These are phyloP conservation scores for Chamaea fasciata DNA, from an alignment of 2,113 vertebrate species.

Conservation along the genomic window DNA sequence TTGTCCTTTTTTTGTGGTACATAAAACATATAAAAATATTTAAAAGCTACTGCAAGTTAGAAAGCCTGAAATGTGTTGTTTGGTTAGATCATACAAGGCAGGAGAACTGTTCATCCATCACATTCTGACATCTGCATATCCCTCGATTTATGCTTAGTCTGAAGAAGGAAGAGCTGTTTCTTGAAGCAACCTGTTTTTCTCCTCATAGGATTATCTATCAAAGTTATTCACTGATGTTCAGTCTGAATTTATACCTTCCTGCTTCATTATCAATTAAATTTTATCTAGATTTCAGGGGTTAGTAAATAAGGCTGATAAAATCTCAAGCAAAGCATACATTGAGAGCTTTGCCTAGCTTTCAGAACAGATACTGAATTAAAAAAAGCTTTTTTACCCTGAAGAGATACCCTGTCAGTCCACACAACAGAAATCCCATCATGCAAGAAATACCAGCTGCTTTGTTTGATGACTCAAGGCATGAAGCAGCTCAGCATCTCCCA, in stretches of 20 bases:
- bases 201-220: neutral
- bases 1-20: neutral
- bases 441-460: slow-evolving; percentile 34
- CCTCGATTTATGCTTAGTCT: neutral
- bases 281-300: neutral
- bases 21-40: neutral
- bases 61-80: neutral
- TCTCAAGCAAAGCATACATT: neutral
- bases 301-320: neutral
- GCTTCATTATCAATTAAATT: neutral
- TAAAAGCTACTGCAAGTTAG: neutral
- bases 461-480: slow-evolving; percentile 23
- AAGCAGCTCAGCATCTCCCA: neutral
- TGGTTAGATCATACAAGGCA: neutral
- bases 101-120: neutral
- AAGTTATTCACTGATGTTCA: neutral
- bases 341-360: neutral
- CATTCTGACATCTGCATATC: neutral
- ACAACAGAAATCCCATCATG: neutral
- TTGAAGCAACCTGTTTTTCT: neutral
- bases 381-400: neutral
- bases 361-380: neutral
- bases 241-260: neutral
- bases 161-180: neutral
- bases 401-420: neutral